Percentiles rank a stretch among this genome's conserved stretches.
These are phyloP conservation scores for Recurvirostra avosetta DNA, from an alignment of 2,113 vertebrate genomes.

Conservation along the genomic window DNA sequence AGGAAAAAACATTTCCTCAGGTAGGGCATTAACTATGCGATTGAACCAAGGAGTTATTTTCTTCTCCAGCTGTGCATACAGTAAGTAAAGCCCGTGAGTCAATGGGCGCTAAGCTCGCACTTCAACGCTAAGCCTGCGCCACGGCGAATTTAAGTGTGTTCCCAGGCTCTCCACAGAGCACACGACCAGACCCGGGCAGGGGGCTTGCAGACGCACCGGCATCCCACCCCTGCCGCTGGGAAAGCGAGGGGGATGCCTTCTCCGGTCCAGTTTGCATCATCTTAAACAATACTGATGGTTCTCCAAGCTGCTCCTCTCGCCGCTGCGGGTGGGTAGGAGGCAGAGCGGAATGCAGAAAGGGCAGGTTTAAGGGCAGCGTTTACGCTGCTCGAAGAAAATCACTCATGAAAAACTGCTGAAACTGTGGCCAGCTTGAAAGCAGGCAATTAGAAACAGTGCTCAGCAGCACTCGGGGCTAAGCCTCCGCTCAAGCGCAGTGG, in stretches of 20 bases:
- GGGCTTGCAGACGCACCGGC: background rate
- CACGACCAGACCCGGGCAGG: rapidly evolving
- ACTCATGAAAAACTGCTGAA: rapidly evolving
- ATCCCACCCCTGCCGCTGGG: rapidly evolving
- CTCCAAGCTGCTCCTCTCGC: rapidly evolving
- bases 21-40: background rate
- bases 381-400: background rate
- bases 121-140: background rate
- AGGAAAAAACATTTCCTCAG: constrained; percentile 28
- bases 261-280: too few species aligned
- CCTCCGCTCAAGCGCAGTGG: background rate
- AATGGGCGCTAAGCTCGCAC: background rate
- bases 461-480: background rate
- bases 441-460: background rate
- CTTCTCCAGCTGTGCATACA: constrained; percentile 15
- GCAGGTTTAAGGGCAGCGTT: background rate
- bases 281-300: rapidly evolving
- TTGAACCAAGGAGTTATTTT: background rate
- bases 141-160: rapidly evolving
- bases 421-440: background rate
- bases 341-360: rapidly evolving
- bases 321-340: rapidly evolving
- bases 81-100: background rate
- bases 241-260: background rate
- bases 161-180: background rate